A percentile compares a stretch with the other conserved stretches of the same genome.
Evolutionary conservation across 2,113 vertebrate genomes (phyloP).

Genomic region (Gnathochromis pfefferi): DNA sequence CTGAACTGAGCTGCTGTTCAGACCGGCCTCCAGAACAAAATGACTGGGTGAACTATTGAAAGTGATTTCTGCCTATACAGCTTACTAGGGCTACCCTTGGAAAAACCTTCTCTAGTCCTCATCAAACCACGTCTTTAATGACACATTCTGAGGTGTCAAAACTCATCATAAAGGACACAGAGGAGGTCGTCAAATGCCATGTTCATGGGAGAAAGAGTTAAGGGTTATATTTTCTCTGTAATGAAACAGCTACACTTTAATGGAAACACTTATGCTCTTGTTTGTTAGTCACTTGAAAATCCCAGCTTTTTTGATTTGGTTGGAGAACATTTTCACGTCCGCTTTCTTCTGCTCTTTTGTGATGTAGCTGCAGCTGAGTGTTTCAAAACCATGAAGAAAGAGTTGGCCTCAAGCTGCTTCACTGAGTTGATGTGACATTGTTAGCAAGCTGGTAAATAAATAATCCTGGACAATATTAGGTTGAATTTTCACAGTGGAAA

Average conservation of each 20-base stretch:
- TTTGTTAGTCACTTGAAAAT: neutral
- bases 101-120: neutral
- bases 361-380: neutral
- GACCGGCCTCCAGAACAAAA: neutral
- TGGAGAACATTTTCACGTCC: neutral
- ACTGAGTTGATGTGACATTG: slow-evolving; percentile 18
- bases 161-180: neutral
- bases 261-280: neutral
- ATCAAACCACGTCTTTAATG: neutral
- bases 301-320: neutral
- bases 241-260: neutral
- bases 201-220: neutral
- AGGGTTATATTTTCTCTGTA: neutral
- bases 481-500: neutral
- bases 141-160: neutral
- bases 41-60: neutral
- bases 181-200: neutral
- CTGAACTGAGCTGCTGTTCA: neutral
- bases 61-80: neutral
- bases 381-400: slow-evolving; percentile 12
- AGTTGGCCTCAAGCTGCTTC: neutral
- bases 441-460: neutral
- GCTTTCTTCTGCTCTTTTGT: neutral
- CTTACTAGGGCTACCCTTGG: neutral
- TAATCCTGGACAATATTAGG: neutral